Base-by-base conservation (phyloP, 1,140 invertebrate genomes). In the Dysdera silvatica region DNA sequence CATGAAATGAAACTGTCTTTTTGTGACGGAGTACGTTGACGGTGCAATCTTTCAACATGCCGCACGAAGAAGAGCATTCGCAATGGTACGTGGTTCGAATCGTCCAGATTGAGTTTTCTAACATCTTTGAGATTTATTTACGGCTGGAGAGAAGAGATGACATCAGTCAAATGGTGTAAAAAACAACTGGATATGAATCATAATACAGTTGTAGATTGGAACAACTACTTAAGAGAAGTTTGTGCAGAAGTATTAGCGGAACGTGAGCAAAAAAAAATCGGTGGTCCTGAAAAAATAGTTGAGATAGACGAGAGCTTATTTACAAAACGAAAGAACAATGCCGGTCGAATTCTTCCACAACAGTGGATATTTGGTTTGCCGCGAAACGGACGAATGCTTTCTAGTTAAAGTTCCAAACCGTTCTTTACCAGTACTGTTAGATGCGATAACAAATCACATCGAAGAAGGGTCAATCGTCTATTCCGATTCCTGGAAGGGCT, bases 321-420 rank as follows among this genome's bases (percentile, higher is more conserved):
- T 32, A 57, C 33, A 5, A 57, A 57, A 47, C 55, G 37, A 14
- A 57, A 57, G 31, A 57, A 41, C 31, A 12, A 45, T 45, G 55
- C 53, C 18, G 37, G 55, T 10, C 35, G n/a, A 12, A 14, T 40
- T 40, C 53, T 56, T 16, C 53, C 53, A 20, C 53, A 47, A 23
- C 12, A 31, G 24, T 47, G 29, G 33, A 31, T 47, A 14, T 47
- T 57, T 32, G 37, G 55, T 57, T 26, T 57, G 40, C 4, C 35
- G 55, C 5, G 33, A 57, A 26, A 57, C 55, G 16, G 28, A 57
- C 20, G 24, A 57, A 35, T 57, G 32, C 31, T 57, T 57, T 24
- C 40, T 47, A 14, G 31, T 47, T 10, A 1, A 43, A 28, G n/a
- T 57, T 10, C 16, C 20, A n/a, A 24, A 57, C 24, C 55, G 55